phyloP scores from a whole-genome alignment of 2,113 vertebrate species.

The Sorex fumeus region DNA sequence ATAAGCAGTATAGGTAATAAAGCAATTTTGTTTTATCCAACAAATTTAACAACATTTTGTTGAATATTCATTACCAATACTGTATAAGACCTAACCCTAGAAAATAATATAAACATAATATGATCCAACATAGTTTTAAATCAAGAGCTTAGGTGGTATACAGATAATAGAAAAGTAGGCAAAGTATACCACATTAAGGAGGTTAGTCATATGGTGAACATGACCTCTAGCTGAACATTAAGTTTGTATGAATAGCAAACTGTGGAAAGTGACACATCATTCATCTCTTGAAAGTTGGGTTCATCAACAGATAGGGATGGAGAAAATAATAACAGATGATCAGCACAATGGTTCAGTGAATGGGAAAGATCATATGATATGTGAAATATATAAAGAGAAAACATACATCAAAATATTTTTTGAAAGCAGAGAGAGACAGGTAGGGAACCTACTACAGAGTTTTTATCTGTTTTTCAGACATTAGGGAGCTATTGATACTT shows the following conservation, averaged over 20 bases:
- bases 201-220: neutral
- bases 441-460: neutral
- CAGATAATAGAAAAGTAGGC: neutral
- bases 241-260: neutral
- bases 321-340: neutral
- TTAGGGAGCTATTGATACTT: conserved; percentile 1
- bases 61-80: neutral
- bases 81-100: neutral
- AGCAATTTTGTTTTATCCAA: neutral
- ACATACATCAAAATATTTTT: neutral
- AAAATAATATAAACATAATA: conserved; percentile 19
- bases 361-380: neutral
- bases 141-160: neutral
- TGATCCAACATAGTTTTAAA: conserved; percentile 13
- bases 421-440: neutral
- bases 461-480: neutral
- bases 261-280: neutral
- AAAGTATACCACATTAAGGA: neutral
- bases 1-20: conserved; percentile 28
- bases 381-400: neutral
- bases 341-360: neutral
- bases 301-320: neutral
- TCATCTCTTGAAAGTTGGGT: neutral
- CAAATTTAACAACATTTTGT: neutral
- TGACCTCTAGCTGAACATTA: neutral